Conservation (phyloP, 2,797 vertebrate genomes). For the Buphagus erythrorhynchus region DNA sequence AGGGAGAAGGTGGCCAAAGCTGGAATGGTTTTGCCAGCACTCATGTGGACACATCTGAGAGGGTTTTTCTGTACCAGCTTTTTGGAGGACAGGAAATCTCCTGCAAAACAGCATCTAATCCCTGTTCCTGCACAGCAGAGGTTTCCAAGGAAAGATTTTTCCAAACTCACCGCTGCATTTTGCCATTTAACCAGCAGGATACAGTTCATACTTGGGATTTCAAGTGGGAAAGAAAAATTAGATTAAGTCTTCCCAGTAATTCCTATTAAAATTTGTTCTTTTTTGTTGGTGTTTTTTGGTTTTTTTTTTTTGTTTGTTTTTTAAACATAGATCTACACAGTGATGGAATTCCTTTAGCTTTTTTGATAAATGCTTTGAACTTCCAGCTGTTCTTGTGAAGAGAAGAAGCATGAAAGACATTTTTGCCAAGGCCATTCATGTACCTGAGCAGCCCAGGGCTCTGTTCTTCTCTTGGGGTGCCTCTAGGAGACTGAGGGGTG, state of each 20-base stretch:
- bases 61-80: not conserved
- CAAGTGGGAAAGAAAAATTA: not conserved
- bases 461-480: not conserved
- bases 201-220: not conserved
- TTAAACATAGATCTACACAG: not conserved
- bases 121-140: not conserved
- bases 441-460: not conserved
- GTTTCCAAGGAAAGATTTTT: not conserved
- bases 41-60: not conserved
- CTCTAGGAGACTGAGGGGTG: not conserved
- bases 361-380: conserved; percentile 21
- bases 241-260: not conserved
- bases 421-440: not conserved
- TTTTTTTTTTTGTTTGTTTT: not conserved
- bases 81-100: not conserved
- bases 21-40: not conserved
- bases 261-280: not conserved
- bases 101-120: not conserved
- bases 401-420: not conserved
- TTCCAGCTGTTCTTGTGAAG: not conserved
- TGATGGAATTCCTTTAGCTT: not conserved
- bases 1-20: not conserved
- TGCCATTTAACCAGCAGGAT: not conserved
- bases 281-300: accelerated
- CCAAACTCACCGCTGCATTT: not conserved